These are phyloP conservation scores for Paramormyrops kingsleyae DNA, from an alignment of 2,113 vertebrate species.

Conservation along the genomic window DNA sequence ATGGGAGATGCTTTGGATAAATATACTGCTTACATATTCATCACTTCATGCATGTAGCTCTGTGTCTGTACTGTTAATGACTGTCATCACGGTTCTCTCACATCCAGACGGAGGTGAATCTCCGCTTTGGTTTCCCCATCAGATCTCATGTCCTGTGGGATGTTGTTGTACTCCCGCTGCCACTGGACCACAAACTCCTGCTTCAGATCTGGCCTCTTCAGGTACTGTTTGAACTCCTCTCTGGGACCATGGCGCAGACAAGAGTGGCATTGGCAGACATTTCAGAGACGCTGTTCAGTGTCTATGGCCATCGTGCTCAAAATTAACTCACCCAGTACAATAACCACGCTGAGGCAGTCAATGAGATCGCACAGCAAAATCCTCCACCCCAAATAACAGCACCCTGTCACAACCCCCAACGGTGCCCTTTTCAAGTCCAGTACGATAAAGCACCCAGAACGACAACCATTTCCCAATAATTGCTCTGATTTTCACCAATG, in stretches of 20 bases:
- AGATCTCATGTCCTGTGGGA: constrained; percentile 71
- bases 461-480: background rate
- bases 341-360: background rate
- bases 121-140: constrained; percentile 85
- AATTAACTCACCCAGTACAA: background rate
- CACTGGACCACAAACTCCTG: constrained; percentile 80
- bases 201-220: constrained; percentile 73
- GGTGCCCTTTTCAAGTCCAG: background rate
- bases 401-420: background rate
- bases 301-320: background rate
- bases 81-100: constrained; percentile 47
- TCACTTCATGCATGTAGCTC: background rate
- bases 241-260: constrained; percentile 46
- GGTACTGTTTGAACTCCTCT: constrained; percentile 67
- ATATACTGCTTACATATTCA: background rate
- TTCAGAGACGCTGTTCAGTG: background rate
- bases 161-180: constrained; percentile 79
- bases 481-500: background rate
- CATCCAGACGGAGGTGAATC: constrained; percentile 78
- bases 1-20: background rate
- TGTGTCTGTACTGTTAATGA: background rate
- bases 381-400: background rate
- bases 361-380: background rate
- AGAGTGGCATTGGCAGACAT: background rate
- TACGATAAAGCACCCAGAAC: background rate